Conservation (phyloP, 2,113 vertebrate genomes). For the Campylorhamphus procurvoides region DNA sequence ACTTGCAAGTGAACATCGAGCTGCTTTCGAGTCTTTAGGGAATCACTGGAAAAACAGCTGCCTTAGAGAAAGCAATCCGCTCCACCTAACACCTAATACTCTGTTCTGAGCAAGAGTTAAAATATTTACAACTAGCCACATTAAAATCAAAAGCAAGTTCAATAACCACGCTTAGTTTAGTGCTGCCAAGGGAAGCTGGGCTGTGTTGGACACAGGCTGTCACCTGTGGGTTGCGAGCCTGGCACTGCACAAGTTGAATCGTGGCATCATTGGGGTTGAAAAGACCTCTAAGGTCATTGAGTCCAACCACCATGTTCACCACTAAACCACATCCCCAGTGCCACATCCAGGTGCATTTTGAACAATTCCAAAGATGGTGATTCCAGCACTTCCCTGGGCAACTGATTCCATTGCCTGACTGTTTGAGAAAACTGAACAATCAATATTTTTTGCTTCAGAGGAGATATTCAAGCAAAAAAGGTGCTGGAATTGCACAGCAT, state of each 20-base stretch:
- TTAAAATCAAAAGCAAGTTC: accelerated
- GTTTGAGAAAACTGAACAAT: background rate
- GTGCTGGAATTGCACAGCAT: background rate
- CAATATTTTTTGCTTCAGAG: accelerated
- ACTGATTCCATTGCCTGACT: background rate
- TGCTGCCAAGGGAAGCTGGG: background rate
- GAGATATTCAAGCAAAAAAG: background rate
- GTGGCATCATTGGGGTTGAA: background rate
- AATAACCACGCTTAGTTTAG: background rate
- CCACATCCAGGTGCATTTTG: accelerated
- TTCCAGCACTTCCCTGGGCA: background rate
- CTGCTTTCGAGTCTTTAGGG: background rate
- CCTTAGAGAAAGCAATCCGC: background rate
- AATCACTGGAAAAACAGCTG: background rate
- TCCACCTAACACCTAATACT: background rate
- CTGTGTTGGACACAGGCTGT: background rate
- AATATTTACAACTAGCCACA: background rate
- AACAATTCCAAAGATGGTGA: background rate
- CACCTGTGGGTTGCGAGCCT: background rate
- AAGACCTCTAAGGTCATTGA: accelerated
- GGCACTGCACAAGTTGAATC: background rate
- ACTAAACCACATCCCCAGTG: background rate
- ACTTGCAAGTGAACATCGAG: background rate
- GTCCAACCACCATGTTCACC: background rate
- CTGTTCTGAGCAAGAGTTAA: background rate